Conservation (phyloP, 2,797 vertebrate species). For the Liparis tanakae region DNA sequence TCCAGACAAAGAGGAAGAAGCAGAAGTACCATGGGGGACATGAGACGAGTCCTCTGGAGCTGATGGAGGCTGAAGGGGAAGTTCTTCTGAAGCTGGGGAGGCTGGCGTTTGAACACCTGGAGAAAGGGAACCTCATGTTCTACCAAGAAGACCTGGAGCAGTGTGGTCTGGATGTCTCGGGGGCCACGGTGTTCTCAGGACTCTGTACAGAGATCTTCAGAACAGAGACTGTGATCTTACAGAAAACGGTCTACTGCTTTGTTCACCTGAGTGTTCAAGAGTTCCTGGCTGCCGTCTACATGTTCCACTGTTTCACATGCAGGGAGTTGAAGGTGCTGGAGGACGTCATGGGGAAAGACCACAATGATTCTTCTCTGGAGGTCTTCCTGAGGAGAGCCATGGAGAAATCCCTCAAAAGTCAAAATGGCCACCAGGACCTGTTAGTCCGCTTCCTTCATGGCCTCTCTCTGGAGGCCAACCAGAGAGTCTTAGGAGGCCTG, state of each 20-base stretch:
- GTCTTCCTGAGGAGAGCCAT: neutral
- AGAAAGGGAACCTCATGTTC: conserved; percentile 4
- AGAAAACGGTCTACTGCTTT: neutral
- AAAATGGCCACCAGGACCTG: neutral
- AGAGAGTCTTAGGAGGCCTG: neutral
- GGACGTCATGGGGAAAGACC: neutral
- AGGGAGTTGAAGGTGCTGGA: neutral
- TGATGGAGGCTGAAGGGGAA: conserved; percentile 12
- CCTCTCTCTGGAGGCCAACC: neutral
- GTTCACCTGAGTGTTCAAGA: neutral
- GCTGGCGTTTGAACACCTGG: conserved; percentile 12
- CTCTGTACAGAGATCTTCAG: neutral
- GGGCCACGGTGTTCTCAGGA: neutral
- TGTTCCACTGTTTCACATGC: neutral
- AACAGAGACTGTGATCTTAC: neutral
- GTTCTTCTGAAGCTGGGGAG: conserved; percentile 17
- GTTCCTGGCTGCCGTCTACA: neutral
- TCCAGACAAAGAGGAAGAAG: conserved; percentile 4
- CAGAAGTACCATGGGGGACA: neutral
- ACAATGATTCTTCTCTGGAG: neutral
- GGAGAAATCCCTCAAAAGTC: neutral
- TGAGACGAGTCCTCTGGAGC: neutral
- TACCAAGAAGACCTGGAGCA: neutral
- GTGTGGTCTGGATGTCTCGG: neutral
- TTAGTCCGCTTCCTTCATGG: conserved; percentile 2